A percentile compares a stretch with the other conserved stretches of the same genome.
phyloP scores from a whole-genome alignment of 1,140 invertebrate species.

The Cylas formicarius region DNA sequence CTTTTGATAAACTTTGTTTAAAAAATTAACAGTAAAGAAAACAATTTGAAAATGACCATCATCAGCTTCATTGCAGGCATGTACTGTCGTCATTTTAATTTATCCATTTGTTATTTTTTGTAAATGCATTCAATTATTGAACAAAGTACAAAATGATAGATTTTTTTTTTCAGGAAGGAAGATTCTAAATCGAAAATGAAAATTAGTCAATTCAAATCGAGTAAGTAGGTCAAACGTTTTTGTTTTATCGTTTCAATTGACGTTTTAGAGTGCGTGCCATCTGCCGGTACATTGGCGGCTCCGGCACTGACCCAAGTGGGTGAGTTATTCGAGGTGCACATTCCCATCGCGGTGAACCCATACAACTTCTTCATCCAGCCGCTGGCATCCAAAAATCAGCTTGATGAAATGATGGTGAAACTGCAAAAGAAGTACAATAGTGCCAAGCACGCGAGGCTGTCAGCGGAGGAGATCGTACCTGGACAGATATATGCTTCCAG shows the following conservation, averaged over 20 bases:
- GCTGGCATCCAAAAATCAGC: slow-evolving; percentile 18
- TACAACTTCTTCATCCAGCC: slow-evolving; percentile 41
- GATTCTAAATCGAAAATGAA: neutral
- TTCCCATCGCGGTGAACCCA: slow-evolving; percentile 38
- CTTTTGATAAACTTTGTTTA: no score
- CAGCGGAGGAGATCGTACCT: slow-evolving; percentile 32
- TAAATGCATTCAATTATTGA: no score
- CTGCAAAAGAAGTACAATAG: slow-evolving; percentile 33
- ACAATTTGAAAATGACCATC: no score
- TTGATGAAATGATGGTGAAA: slow-evolving; percentile 30
- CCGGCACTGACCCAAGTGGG: slow-evolving; percentile 25
- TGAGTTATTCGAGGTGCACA: slow-evolving; percentile 29
- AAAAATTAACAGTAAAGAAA: no score
- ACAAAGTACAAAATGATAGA: no score
- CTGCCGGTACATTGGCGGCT: slow-evolving; percentile 24
- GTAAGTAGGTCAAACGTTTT: neutral
- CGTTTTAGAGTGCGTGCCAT: slow-evolving; percentile 30
- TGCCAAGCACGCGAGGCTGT: slow-evolving; percentile 25
- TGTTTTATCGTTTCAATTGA: neutral
- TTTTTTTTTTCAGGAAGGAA: slow-evolving; percentile 3
- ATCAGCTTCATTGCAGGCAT: no score
- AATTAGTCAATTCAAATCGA: neutral
- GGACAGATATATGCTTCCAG: slow-evolving; percentile 39
- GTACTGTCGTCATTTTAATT: no score
- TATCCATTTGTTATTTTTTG: neutral